These are phyloP conservation scores for Synanthedon myopaeformis DNA, from an alignment of 2,888 invertebrate genomes.

Conservation along the genomic window DNA sequence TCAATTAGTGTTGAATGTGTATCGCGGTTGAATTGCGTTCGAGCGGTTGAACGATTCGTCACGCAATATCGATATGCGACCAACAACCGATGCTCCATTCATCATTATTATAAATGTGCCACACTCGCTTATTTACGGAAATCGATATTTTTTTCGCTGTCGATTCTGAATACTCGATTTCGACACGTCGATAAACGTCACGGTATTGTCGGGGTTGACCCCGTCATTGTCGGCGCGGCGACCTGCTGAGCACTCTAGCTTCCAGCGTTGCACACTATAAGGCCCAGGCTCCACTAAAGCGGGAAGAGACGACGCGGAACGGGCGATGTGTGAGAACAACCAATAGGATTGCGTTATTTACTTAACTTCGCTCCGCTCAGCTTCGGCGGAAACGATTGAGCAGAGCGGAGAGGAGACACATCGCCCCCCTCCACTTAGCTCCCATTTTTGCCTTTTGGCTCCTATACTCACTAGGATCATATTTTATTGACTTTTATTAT, in stretches of 20 bases:
- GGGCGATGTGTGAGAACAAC: too few relatives aligned
- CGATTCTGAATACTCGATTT: conserved; percentile 57
- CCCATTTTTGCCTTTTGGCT: too few relatives aligned
- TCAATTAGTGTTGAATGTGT: conserved; percentile 61
- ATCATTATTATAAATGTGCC: conserved; percentile 70
- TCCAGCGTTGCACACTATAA: conserved; percentile 28
- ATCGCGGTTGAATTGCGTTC: conserved; percentile 35
- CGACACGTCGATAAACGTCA: conserved; percentile 64
- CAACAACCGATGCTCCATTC: conserved; percentile 60
- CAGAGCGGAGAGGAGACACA: too few relatives aligned
- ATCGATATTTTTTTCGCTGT: conserved; percentile 70
- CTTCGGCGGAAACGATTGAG: too few relatives aligned
- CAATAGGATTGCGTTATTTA: too few relatives aligned
- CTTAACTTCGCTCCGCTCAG: too few relatives aligned
- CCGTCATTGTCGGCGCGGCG: conserved; percentile 38
- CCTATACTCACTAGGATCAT: too few relatives aligned
- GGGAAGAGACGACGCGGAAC: too few relatives aligned
- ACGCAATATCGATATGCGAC: conserved; percentile 56
- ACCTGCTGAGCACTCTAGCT: conserved; percentile 45
- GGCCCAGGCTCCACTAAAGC: too few relatives aligned
- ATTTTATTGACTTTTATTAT: too few relatives aligned
- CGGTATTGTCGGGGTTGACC: conserved; percentile 61
- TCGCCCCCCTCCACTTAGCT: too few relatives aligned
- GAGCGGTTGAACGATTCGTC: conserved; percentile 56
- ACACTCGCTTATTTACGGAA: conserved; percentile 71